Base-by-base conservation (phyloP, 2,113 vertebrate genomes). In the Cichladusa arquata region DNA sequence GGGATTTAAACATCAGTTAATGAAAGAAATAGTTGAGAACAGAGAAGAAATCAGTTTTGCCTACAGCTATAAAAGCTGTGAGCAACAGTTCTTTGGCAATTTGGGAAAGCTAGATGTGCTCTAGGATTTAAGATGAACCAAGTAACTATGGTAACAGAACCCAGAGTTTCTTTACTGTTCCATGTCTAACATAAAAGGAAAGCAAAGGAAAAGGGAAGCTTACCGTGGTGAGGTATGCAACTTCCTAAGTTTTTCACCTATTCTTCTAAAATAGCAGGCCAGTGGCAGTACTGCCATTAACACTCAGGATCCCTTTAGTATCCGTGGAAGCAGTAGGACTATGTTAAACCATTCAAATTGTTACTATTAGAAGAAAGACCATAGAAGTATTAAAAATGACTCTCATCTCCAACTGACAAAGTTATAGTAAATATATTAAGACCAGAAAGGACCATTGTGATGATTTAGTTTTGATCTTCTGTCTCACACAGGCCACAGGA, bases 231-330 rank as follows among this genome's bases (percentile, higher is more conserved):
- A 94, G 56, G 90, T 96, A 95, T 96, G 95, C 90, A 96, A 96
- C 93, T 96, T 96, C 67, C 95, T 96, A 97, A 95, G 94, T 90
- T 96, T 96, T 94, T 96, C 94, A 96, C 95, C 95, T 97, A 97
- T 96, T 97, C 96, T 97, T 97, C 94, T 96, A 96, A 97, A 97
- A 92, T 96, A 97, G 95, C 90, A 96, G 94, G 93, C 95, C 96
- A 96, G 86, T 96, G 95, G 93, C 96, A 97, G 93, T 96, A 96
- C 10, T 97, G 92, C 94, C 96, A 96, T 96, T 94, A 96, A 97
- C 88, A 96, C 90, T 96, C 95, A 95, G 95, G 90, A 95, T 97
- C 95, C 48, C 94, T 94, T 96, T 96, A 95, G 93, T 96, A 97
- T 96, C 94, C 93, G 88, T 96, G 86, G 96, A 90, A 96, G 93